These are phyloP conservation scores for Phymatocera aterrima DNA, from an alignment of 2,888 invertebrate genomes.

Conservation along the genomic window DNA sequence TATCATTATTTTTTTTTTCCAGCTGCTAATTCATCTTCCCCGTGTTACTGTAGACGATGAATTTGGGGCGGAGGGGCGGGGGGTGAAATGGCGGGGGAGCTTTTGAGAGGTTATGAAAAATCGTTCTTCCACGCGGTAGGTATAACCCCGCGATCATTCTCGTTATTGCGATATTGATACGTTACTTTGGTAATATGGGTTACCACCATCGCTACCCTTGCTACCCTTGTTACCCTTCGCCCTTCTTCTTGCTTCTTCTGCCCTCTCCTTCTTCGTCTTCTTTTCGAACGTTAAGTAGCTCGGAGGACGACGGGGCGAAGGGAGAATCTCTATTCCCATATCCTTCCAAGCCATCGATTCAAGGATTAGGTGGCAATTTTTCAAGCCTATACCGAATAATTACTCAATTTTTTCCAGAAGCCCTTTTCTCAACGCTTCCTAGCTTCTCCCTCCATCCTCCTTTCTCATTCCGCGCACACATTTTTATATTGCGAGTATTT, in stretches of 20 bases:
- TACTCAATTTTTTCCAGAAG: slow-evolving; percentile 60
- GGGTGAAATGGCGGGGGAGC: neutral
- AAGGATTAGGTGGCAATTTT: slow-evolving; percentile 73
- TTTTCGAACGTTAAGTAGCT: slow-evolving; percentile 47
- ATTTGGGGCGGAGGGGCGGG: neutral
- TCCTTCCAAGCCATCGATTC: slow-evolving; percentile 65
- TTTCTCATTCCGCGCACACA: neutral
- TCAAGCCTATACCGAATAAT: slow-evolving; percentile 72
- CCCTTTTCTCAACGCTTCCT: slow-evolving; percentile 22
- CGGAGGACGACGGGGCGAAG: slow-evolving; percentile 42
- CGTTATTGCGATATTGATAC: slow-evolving; percentile 74
- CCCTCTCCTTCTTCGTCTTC: slow-evolving; percentile 47
- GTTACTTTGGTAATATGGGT: slow-evolving; percentile 61
- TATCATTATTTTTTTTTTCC: neutral
- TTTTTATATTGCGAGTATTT: no score
- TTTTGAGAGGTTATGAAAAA: slow-evolving; percentile 61
- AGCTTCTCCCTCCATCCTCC: neutral
- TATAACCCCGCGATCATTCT: slow-evolving; percentile 68
- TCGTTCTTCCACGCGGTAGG: slow-evolving; percentile 57
- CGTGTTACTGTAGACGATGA: neutral
- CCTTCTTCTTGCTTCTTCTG: neutral
- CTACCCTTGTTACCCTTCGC: neutral
- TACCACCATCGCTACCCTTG: slow-evolving; percentile 2
- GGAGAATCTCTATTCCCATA: slow-evolving; percentile 50
- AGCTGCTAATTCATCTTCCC: neutral